These are phyloP conservation scores for Sialis fuliginosa DNA, from an alignment of 2,888 invertebrate genomes.

Conservation along the genomic window DNA sequence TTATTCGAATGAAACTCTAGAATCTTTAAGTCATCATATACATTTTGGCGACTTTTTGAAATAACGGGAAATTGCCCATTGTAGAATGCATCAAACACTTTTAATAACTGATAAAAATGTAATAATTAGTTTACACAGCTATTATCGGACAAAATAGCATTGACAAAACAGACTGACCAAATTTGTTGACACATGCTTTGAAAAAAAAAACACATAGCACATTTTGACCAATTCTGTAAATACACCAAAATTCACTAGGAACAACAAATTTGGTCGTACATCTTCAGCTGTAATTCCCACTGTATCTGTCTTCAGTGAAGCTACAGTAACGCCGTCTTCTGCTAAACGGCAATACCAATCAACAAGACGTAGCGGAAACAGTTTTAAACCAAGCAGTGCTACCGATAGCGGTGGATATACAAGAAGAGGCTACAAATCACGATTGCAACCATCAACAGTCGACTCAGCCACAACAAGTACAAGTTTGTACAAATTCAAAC, in stretches of 20 bases:
- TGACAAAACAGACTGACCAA: not conserved
- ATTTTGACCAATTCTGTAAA: not conserved
- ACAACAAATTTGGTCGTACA: constrained; percentile 25
- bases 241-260: constrained; percentile 10
- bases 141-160: not conserved
- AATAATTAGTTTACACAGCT: no score
- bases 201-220: not conserved
- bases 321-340: constrained; percentile 26
- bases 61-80: no score
- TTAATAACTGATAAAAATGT: no score
- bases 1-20: no score
- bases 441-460: constrained; percentile 32
- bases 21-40: no score
- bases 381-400: constrained; percentile 9
- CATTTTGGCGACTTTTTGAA: no score
- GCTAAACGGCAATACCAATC: constrained; percentile 32
- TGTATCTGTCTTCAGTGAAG: constrained; percentile 47
- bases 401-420: constrained; percentile 10
- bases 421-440: constrained; percentile 53
- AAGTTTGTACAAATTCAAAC: constrained; percentile 61
- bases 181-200: constrained; percentile 22
- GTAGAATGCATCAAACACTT: no score
- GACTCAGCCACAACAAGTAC: constrained; percentile 33
- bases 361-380: constrained; percentile 6
- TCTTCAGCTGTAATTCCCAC: constrained; percentile 41